Evolutionary conservation across 2,797 vertebrate species (phyloP).

Genomic region (Sorex maritimensis): DNA sequence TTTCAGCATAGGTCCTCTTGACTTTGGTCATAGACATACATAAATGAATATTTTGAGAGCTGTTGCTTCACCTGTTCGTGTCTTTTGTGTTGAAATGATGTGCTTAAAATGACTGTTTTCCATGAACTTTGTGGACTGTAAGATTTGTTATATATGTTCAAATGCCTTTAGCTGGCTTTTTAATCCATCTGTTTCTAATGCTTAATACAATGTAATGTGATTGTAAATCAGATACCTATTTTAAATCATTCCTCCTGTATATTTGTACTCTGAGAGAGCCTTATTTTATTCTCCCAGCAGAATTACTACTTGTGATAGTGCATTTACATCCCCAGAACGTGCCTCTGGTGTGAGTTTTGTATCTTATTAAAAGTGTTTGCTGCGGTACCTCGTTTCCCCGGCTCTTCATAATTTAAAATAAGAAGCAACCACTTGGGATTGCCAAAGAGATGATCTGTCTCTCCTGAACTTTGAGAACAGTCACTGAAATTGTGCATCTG

Average conservation of each 20-base stretch:
- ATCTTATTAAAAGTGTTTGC: conserved; percentile 91
- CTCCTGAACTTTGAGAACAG: conserved; percentile 15
- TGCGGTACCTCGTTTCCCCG: conserved; percentile 84
- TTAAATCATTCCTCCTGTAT: conserved; percentile 90
- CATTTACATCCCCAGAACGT: conserved; percentile 87
- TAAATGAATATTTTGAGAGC: conserved; percentile 88
- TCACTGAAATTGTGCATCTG: conserved; percentile 10
- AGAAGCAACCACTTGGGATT: conserved; percentile 50
- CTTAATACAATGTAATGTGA: conserved; percentile 90
- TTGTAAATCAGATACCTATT: conserved; percentile 88
- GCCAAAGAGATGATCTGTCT: not conserved
- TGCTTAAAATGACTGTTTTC: conserved; percentile 89
- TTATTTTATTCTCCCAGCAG: conserved; percentile 88
- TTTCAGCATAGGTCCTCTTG: conserved; percentile 84
- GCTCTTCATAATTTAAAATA: conserved; percentile 79
- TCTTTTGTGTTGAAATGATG: conserved; percentile 90
- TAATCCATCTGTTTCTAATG: conserved; percentile 89
- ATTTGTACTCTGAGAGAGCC: conserved; percentile 88
- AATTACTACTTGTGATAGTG: conserved; percentile 88
- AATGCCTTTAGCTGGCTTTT: conserved; percentile 88
- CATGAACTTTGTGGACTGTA: conserved; percentile 88
- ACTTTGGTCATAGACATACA: conserved; percentile 86
- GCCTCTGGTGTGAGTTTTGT: conserved; percentile 89
- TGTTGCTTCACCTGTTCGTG: conserved; percentile 87
- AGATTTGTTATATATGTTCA: conserved; percentile 91